phyloP scores from a whole-genome alignment of 2,113 vertebrate genomes.

The Apodemus speciosus region DNA sequence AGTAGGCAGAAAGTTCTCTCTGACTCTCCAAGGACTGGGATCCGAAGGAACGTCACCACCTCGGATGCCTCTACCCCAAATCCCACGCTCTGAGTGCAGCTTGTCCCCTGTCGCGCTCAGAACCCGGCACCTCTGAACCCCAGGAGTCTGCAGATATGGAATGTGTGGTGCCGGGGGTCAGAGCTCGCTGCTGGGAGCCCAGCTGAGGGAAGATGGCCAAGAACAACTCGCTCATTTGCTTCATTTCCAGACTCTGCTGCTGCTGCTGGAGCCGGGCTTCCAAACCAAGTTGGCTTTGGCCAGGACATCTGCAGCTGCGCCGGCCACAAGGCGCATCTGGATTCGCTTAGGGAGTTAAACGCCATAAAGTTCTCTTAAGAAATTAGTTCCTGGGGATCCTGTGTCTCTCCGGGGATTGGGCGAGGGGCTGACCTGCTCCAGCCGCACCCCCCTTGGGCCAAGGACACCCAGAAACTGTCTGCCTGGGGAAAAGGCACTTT shows the following conservation, averaged over 20 bases:
- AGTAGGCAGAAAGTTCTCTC: not conserved
- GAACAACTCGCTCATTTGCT: conserved; percentile 88
- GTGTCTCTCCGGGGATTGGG: conserved; percentile 44
- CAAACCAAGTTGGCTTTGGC: conserved; percentile 83
- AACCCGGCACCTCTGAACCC: conserved; percentile 76
- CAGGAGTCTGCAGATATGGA: conserved; percentile 80
- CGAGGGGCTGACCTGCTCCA: not conserved
- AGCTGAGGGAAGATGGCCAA: conserved; percentile 86
- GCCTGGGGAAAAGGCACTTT: not conserved
- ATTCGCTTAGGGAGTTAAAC: conserved; percentile 83
- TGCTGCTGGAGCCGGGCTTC: conserved; percentile 80
- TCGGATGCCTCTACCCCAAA: conserved; percentile 45
- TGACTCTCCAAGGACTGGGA: not conserved
- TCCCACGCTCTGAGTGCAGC: conserved; percentile 42
- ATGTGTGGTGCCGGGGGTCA: conserved; percentile 85
- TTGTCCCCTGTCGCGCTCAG: conserved; percentile 43
- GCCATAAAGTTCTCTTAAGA: conserved; percentile 84
- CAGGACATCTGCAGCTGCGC: conserved; percentile 83
- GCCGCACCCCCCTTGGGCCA: not conserved
- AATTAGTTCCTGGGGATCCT: conserved; percentile 74
- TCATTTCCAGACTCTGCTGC: conserved; percentile 89
- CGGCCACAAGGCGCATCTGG: conserved; percentile 87
- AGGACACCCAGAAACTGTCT: not conserved
- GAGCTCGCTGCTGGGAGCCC: conserved; percentile 84
- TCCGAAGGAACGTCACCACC: conserved; percentile 33